Evolutionary conservation across 2,797 vertebrate genomes (phyloP).

Genomic region (Garrulus glandarius): DNA sequence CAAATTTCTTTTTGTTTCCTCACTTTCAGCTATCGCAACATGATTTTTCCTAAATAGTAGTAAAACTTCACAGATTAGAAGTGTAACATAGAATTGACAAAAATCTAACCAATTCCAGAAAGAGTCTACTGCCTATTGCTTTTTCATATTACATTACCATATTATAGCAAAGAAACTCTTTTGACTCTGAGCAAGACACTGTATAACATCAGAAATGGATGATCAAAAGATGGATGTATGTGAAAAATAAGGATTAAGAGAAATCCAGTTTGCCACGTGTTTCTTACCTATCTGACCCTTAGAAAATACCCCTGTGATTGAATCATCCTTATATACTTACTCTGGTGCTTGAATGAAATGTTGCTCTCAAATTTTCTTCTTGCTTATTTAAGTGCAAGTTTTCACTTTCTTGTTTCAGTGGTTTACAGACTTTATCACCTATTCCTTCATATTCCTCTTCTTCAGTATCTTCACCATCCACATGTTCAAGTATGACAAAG

Average conservation of each 20-base stretch:
- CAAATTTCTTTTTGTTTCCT: neutral
- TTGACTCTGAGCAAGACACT: neutral
- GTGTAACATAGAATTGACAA: neutral
- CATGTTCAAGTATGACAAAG: neutral
- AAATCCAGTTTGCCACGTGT: neutral
- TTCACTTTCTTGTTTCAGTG: neutral
- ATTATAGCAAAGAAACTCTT: neutral
- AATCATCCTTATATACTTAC: slow-evolving; percentile 17
- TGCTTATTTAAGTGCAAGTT: neutral
- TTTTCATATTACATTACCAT: neutral
- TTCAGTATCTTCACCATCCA: neutral
- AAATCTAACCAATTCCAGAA: neutral
- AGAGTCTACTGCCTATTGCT: neutral
- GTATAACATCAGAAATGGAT: neutral
- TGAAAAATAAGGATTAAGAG: neutral
- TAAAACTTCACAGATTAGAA: neutral
- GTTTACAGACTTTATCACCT: slow-evolving; percentile 12
- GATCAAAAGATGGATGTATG: neutral
- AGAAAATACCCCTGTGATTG: neutral
- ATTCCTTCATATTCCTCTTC: neutral
- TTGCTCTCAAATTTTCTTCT: neutral
- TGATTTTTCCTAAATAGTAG: neutral
- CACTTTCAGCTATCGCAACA: neutral
- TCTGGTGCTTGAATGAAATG: neutral
- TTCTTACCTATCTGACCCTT: neutral